phyloP scores from a whole-genome alignment of 2,888 invertebrate species.

The Neoaliturus tenellus region DNA sequence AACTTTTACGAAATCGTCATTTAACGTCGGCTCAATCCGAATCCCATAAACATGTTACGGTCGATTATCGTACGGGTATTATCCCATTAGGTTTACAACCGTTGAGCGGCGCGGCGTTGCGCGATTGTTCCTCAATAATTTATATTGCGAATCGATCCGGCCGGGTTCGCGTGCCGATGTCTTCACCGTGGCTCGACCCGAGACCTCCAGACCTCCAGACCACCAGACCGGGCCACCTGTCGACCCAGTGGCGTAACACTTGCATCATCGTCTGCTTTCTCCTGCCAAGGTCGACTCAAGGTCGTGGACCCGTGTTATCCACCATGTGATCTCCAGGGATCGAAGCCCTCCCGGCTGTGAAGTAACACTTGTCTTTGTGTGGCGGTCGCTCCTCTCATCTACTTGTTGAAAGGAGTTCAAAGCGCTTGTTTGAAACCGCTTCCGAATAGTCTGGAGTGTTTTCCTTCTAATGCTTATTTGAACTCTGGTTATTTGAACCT shows the following conservation, averaged over 20 bases:
- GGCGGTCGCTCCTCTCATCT: not conserved
- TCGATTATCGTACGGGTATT: too few relatives aligned
- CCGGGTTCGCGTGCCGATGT: not conserved
- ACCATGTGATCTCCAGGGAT: conserved; percentile 20
- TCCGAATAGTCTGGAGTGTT: not conserved
- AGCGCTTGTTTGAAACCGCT: not conserved
- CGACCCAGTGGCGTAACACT: conserved; percentile 39
- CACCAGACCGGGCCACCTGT: not conserved
- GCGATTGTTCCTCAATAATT: too few relatives aligned
- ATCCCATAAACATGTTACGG: too few relatives aligned
- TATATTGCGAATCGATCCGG: too few relatives aligned
- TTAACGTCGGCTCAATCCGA: too few relatives aligned
- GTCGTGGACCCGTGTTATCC: conserved; percentile 1
- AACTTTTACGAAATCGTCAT: too few relatives aligned
- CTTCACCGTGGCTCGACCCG: not conserved
- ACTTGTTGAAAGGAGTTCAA: not conserved
- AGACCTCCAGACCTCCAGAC: not conserved
- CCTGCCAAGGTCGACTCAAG: conserved; percentile 42
- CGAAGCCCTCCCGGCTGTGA: too few relatives aligned
- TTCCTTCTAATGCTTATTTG: not conserved
- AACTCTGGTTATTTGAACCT: too few relatives aligned
- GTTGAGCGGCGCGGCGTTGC: too few relatives aligned
- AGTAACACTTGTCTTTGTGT: conserved; percentile 1
- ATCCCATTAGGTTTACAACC: too few relatives aligned
- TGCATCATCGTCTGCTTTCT: conserved; percentile 48